phyloP scores from a whole-genome alignment of 2,113 vertebrate species.

The rabbit (Oryctolagus cuniculus) region mOryCun1.1 NC_091445.1:13119501-13120000 shows the following conservation, averaged over 20 bases:
- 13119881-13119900: not conserved
- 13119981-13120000: conserved; percentile 17
- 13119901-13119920: not conserved
- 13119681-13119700: not conserved
- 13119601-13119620: not conserved
- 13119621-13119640: conserved; percentile 7
- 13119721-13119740: not conserved
- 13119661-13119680: not conserved
- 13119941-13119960: conserved; percentile 2
- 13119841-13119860: not conserved
- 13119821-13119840: not conserved
- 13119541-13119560: conserved; percentile 43
- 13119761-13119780: not conserved
- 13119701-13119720: conserved; percentile 28
- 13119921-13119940: not conserved
- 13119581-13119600: conserved; percentile 33
- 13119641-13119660: not conserved
- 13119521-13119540: conserved; percentile 20
- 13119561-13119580: conserved; percentile 21
- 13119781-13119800: not conserved
- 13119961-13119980: not conserved
- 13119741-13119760: not conserved
- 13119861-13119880: not conserved
- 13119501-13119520: conserved; percentile 16
- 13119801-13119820: conserved; percentile 34